Percentiles rank a stretch among this genome's conserved stretches.
These are phyloP conservation scores for Erythrocercus mccallii DNA, from an alignment of 2,113 vertebrate genomes.

Conservation along the genomic window DNA sequence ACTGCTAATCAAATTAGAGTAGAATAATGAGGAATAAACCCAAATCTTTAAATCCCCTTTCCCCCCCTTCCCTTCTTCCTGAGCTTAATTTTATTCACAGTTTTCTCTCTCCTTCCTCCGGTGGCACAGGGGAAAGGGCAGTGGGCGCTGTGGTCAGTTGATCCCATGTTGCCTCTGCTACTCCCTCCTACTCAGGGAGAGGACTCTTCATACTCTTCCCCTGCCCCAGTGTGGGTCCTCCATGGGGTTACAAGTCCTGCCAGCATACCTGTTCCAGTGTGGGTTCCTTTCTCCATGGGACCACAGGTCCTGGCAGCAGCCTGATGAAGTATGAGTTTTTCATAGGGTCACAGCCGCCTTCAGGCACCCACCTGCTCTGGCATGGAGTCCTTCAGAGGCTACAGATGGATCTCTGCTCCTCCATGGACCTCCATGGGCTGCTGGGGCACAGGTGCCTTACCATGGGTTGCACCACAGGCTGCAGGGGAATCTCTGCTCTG, in stretches of 20 bases:
- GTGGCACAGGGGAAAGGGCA: rapidly evolving
- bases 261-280: not conserved
- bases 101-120: not conserved
- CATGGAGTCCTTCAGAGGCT: not conserved
- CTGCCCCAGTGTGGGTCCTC: not conserved
- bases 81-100: not conserved
- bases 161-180: not conserved
- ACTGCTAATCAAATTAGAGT: not conserved
- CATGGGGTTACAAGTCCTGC: not conserved
- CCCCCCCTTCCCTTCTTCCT: not conserved
- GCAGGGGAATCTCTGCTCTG: not conserved
- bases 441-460: not conserved
- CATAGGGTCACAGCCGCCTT: not conserved
- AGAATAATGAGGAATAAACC: not conserved
- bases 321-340: not conserved
- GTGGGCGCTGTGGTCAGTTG: not conserved
- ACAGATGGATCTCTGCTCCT: not conserved
- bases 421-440: not conserved
- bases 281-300: not conserved
- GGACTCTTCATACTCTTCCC: not conserved
- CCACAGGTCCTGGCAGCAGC: not conserved
- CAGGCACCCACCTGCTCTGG: not conserved
- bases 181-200: not conserved
- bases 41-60: not conserved
- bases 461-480: not conserved